Conservation (phyloP, 2,113 vertebrate genomes). For the Cathartes aura region DNA sequence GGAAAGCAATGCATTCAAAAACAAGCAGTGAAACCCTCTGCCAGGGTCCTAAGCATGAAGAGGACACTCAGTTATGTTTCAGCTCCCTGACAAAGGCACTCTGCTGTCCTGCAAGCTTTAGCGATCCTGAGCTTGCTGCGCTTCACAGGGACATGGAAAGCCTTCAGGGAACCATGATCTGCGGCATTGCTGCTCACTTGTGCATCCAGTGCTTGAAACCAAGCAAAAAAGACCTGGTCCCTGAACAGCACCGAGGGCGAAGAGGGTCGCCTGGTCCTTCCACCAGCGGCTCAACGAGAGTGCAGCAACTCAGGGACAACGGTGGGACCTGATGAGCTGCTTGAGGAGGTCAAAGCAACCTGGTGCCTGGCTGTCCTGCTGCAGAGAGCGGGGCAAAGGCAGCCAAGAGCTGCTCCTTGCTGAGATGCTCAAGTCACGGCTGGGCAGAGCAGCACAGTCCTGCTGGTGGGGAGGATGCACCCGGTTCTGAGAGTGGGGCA, state of each 20-base stretch:
- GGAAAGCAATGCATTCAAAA: background rate
- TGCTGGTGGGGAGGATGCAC: rapidly evolving
- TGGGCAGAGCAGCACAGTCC: background rate
- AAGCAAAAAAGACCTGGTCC: background rate
- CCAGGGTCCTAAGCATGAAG: background rate
- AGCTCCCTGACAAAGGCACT: background rate
- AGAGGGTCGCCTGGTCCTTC: background rate
- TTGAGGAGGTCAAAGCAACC: background rate
- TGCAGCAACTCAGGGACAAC: background rate
- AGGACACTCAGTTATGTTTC: background rate
- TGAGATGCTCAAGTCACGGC: background rate
- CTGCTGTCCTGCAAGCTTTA: background rate
- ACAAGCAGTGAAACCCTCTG: background rate
- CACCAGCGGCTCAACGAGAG: rapidly evolving
- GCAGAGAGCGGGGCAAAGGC: background rate
- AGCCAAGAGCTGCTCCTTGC: background rate
- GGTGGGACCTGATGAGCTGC: rapidly evolving
- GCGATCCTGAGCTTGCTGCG: background rate
- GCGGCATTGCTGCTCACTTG: background rate
- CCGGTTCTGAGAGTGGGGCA: background rate
- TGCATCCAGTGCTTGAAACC: background rate
- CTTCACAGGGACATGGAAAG: background rate
- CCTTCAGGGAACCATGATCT: rapidly evolving
- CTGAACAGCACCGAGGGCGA: background rate
- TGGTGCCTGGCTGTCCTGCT: background rate